phyloP scores from a whole-genome alignment of 1,140 invertebrate genomes.

The Drosophila baimaii region DNA sequence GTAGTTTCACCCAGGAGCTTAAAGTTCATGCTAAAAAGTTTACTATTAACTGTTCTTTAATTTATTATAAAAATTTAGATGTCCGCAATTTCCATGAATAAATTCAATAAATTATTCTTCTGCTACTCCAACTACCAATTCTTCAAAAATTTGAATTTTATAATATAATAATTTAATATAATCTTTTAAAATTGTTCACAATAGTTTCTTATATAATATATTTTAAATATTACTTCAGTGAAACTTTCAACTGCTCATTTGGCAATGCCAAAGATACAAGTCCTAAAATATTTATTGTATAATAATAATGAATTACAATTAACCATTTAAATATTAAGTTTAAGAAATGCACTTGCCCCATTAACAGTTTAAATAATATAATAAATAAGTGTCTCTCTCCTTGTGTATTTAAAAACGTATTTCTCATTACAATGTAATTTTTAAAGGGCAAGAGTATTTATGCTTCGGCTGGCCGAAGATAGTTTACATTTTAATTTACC shows the following conservation, averaged over 20 bases:
- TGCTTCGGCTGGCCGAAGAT: slow-evolving; percentile 43
- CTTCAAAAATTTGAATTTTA: background rate
- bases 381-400: too few species aligned
- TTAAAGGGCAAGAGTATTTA: slow-evolving; percentile 31
- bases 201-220: background rate
- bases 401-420: too few species aligned
- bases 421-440: too few species aligned
- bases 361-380: too few species aligned
- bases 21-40: background rate
- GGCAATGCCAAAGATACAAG: background rate
- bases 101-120: background rate
- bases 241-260: slow-evolving; percentile 1
- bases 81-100: background rate
- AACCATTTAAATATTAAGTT: background rate
- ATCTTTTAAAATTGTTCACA: background rate
- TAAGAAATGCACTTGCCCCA: background rate
- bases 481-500: slow-evolving; percentile 8
- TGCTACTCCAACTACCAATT: background rate
- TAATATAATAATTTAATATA: too few species aligned
- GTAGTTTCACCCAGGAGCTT: background rate
- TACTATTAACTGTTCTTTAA: background rate
- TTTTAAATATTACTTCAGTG: background rate
- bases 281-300: too few species aligned
- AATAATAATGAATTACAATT: too few species aligned
- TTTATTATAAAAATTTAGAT: background rate